Evolutionary conservation across 2,113 vertebrate genomes (phyloP).

Genomic region (Bubalus kerabau): DNA sequence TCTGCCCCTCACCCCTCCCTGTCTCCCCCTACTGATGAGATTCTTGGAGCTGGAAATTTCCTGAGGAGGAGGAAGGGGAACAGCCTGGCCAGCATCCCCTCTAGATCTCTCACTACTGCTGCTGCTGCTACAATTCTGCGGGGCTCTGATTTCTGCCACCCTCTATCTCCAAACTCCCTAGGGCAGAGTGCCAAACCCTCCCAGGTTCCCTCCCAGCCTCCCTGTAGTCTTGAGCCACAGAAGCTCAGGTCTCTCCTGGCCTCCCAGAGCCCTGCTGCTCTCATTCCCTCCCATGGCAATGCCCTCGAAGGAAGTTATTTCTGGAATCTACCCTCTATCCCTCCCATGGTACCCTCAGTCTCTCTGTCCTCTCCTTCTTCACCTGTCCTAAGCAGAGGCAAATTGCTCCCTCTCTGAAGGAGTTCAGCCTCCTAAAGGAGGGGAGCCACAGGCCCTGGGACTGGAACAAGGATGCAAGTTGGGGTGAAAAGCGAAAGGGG

Average conservation of each 20-base stretch:
- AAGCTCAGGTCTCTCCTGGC: neutral
- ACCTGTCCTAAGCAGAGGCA: neutral
- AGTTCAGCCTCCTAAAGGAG: neutral
- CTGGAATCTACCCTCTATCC: neutral
- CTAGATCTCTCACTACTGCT: neutral
- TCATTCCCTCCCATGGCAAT: neutral
- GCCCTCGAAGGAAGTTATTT: neutral
- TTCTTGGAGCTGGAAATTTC: conserved; percentile 10
- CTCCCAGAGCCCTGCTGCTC: neutral
- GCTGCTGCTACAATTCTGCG: neutral
- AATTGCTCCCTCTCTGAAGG: neutral
- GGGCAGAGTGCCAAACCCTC: neutral
- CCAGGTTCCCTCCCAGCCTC: neutral
- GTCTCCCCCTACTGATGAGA: neutral
- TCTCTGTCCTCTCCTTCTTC: neutral
- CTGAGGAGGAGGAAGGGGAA: neutral
- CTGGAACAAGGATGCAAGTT: neutral
- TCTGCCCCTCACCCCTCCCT: neutral
- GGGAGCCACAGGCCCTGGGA: neutral
- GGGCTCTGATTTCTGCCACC: neutral
- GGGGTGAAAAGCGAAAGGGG: neutral
- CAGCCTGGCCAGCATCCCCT: neutral
- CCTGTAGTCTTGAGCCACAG: neutral
- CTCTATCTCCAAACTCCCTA: neutral
- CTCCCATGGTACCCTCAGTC: neutral